A percentile compares a stretch with the other conserved stretches of the same genome.
Evolutionary conservation across 2,113 vertebrate genomes (phyloP).

Genomic region (Orthonyx spaldingii): DNA sequence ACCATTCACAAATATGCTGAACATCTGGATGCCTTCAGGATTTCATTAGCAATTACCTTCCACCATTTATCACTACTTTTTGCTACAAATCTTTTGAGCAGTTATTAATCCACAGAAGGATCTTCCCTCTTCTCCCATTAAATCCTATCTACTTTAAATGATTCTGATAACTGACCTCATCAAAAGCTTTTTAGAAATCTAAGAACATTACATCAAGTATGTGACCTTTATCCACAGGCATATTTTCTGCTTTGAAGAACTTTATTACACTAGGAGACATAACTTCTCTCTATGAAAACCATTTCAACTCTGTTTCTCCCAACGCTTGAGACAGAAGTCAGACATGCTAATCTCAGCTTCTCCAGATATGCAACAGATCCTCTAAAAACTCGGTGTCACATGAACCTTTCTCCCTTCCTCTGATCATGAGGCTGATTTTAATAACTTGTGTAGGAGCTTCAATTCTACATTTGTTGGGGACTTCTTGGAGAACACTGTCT

Average conservation of each 20-base stretch:
- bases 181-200: constrained; percentile 57
- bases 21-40: constrained; percentile 29
- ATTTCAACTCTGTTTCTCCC: background rate
- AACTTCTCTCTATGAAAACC: background rate
- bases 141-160: constrained; percentile 34
- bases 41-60: constrained; percentile 36
- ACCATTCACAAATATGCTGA: constrained; percentile 22
- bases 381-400: background rate
- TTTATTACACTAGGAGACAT: background rate
- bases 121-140: constrained; percentile 51
- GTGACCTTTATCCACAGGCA: constrained; percentile 27
- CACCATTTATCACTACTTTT: constrained; percentile 24
- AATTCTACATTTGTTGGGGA: background rate
- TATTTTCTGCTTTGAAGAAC: constrained; percentile 44
- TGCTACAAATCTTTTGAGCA: constrained; percentile 25
- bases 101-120: constrained; percentile 23
- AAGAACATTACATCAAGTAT: constrained; percentile 36
- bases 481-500: background rate
- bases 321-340: background rate
- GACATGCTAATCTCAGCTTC: background rate
- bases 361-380: background rate
- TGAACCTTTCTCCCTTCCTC: background rate
- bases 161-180: constrained; percentile 35
- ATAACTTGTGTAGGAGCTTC: background rate
- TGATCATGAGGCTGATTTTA: background rate